Evolutionary conservation across 2,888 invertebrate species (phyloP), one percentile per base, ranked within the genome.

Genomic region (Slavum lentiscoides): DNA sequence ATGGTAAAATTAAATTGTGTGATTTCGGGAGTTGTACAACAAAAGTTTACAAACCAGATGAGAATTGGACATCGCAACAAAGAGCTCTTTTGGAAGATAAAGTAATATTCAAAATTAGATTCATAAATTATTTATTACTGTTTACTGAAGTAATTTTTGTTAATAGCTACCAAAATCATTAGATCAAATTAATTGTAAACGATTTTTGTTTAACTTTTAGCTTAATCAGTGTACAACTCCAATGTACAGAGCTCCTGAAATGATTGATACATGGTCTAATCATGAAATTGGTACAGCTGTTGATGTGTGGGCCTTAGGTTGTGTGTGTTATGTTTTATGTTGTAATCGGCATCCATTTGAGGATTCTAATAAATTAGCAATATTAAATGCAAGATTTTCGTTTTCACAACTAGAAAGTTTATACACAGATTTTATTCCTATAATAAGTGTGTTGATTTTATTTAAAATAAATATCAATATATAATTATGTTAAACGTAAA

Each of bases 191-290:
- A 49, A 30, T 30, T 30, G 30, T 30, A 30, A 49, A 59, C 9
- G 1, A 53, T 70, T 82, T 75, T n/a, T n/a, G 83, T 77, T 83
- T 39, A 39, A 39, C 88, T 67, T 89, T 82, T 87, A 93, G 90
- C 88, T 94, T 88, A 92, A 92, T 67, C 90, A 90, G 85, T 92
- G 91, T 85, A 95, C 95, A 37, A 95, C 95, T 15, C 95, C 95
- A 0, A 95, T 95, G 98, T 99, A 99, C 87, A 90, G 99, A 86
- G 94, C 98, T 0, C 99, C 99, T 53, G 99, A 99, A 89, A 97
- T 98, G 93, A 89, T 98, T 83, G 98, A 98, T 86, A 95, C 97
- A 7, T 99, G 98, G 94, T 95, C 93, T 85, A 97, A 99, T 86
- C 92, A 93, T 86, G 93, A 93, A 83, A 96, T 99, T 84, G 96